Conservation (phyloP, 1,140 invertebrate species). For the Aphelenchoides avenae region DNA sequence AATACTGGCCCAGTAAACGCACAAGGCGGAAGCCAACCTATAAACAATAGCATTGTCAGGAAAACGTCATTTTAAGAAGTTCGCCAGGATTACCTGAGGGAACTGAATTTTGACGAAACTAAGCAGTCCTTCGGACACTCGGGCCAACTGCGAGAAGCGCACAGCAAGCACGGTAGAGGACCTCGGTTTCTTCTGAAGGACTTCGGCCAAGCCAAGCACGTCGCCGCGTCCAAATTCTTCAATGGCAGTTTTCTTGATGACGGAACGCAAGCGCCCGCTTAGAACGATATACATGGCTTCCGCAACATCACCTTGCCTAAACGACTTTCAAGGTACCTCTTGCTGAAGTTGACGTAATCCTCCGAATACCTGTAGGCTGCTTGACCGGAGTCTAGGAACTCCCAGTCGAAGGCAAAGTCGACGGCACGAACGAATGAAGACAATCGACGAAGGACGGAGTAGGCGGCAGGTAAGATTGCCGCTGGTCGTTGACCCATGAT, state of each 20-base stretch:
- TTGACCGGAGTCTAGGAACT: conserved; percentile 86
- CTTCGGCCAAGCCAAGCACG: conserved; percentile 91
- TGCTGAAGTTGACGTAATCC: no score
- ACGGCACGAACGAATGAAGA: conserved; percentile 96
- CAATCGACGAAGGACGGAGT: conserved; percentile 81
- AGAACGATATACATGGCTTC: conserved; percentile 94
- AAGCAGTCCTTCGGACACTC: conserved; percentile 89
- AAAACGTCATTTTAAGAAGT: no score
- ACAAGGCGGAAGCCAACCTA: conserved; percentile 64
- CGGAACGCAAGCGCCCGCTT: conserved; percentile 88
- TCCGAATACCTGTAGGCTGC: conserved; percentile 74
- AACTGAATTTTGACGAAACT: conserved; percentile 94
- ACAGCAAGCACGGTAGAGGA: conserved; percentile 97
- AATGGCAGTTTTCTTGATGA: conserved; percentile 91
- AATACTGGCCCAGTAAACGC: conserved; percentile 56
- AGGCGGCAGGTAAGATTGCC: conserved; percentile 84
- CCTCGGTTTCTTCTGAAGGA: conserved; percentile 85
- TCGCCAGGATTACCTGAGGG: conserved; percentile 69
- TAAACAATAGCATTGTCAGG: no score
- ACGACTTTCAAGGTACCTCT: conserved; percentile 38
- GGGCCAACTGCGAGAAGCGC: conserved; percentile 75
- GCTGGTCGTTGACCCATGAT: conserved; percentile 65
- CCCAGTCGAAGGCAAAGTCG: conserved; percentile 97
- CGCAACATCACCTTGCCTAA: conserved; percentile 83
- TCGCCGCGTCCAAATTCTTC: conserved; percentile 97